Conservation (phyloP, 2,113 vertebrate genomes). For the Petroica traversi region DNA sequence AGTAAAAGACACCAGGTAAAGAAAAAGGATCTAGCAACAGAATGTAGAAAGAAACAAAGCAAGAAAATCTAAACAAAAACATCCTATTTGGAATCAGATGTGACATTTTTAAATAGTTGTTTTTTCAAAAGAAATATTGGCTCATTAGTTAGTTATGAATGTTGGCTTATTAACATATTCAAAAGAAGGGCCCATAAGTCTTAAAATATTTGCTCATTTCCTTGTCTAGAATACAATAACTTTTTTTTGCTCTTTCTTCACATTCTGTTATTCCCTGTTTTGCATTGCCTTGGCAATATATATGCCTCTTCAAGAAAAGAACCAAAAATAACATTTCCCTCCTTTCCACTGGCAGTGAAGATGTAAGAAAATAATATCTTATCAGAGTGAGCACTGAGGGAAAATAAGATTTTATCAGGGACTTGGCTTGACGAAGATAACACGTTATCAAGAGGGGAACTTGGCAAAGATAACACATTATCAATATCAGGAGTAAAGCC, state of each 20-base stretch:
- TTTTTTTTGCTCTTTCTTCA: background rate
- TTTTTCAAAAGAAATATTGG: background rate
- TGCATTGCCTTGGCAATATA: slow-evolving; percentile 10
- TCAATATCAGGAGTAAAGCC: slow-evolving; percentile 60
- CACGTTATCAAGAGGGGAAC: slow-evolving; percentile 53
- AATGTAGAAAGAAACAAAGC: background rate
- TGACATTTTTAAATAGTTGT: background rate
- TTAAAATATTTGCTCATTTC: background rate
- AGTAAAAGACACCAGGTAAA: background rate
- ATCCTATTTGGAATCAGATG: background rate
- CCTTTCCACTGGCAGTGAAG: background rate
- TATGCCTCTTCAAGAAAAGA: background rate
- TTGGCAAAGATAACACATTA: slow-evolving; percentile 68
- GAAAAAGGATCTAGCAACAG: background rate
- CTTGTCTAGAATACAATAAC: background rate
- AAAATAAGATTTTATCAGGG: slow-evolving; percentile 64
- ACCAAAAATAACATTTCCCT: slow-evolving; percentile 1
- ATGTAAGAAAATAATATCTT: slow-evolving; percentile 55
- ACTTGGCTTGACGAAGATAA: slow-evolving; percentile 61
- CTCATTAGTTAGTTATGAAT: background rate
- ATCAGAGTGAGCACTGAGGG: slow-evolving; percentile 23
- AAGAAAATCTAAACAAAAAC: background rate
- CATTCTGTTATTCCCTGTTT: background rate
- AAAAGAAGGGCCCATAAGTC: background rate
- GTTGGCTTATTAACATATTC: background rate